Base-by-base conservation (phyloP, 1,140 invertebrate genomes). In the Lerema accius region DNA sequence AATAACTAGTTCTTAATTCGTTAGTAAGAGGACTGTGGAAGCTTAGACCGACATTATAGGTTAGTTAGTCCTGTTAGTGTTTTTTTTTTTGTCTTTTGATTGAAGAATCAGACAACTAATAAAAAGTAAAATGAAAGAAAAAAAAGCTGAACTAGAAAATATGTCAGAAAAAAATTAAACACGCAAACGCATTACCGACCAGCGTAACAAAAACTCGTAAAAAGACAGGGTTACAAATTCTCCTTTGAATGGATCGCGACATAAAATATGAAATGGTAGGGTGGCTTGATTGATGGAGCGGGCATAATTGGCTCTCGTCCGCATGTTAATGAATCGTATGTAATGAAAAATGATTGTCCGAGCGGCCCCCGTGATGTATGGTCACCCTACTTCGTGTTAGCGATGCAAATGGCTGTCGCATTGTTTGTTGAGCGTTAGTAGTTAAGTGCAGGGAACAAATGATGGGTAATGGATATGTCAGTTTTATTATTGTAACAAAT, bases 331-430 rank as follows among this genome's bases (percentile, higher is more conserved):
- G 86, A 87, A 85, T 85, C 84, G 82, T 73, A 70, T 58, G 78
- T 86, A 85, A 89, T 86, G 84, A 85, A 87, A 89, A 89, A 84
- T 89, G 78, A 89, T 86, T 85, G 77, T 74, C 65, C 74, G 65
- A 71, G 70, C 69, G 56, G 51, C 64, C 39, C 23, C 37, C 19
- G 26, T 76, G 78, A 83, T 76, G 71, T 73, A 77, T 75, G 72
- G 71, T 71, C 71, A 73, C 74, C 70, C 68, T 78, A 78, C 49
- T 78, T 80, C 69, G 73, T 70, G 77, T 53, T 60, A 69, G 61
- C 48, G 66, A 65, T 76, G 50, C 53, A 76, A 80, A 77, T 76
- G 71, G 70, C 49, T 53, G 60, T 39, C 46, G 60, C 55, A 61
- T 71, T 76, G 60, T 72, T 74, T 69, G 65, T 60, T 11, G 16